Evolutionary conservation across 2,888 invertebrate species (phyloP).

Genomic region (Drosophila infuscata): DNA sequence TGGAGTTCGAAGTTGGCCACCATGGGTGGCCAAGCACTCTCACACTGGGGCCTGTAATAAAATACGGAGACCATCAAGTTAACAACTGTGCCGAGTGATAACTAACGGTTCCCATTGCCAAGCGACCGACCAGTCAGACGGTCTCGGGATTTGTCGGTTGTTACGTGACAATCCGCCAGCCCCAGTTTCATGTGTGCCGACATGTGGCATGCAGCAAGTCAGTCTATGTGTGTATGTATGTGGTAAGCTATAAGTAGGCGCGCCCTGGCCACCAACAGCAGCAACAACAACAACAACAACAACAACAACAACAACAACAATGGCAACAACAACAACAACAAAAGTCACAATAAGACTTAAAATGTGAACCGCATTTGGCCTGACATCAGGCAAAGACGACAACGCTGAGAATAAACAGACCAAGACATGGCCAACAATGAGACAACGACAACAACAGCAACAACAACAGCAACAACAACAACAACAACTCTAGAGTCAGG

Average conservation of each 20-base stretch:
- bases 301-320: constrained; percentile 19
- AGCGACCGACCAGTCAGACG: background rate
- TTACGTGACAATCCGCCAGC: constrained; percentile 49
- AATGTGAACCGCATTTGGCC: constrained; percentile 47
- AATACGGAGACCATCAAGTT: constrained; percentile 40
- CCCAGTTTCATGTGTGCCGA: constrained; percentile 56
- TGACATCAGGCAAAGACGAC: constrained; percentile 32
- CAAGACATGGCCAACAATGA: constrained; percentile 48
- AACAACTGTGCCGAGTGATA: constrained; percentile 49
- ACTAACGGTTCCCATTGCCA: constrained; percentile 47
- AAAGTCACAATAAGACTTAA: constrained; percentile 47
- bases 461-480: constrained; percentile 1
- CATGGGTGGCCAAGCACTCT: constrained; percentile 44
- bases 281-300: constrained; percentile 20
- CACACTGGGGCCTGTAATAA: constrained; percentile 39
- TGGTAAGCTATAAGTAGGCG: constrained; percentile 39
- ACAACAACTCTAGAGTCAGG: constrained; percentile 1
- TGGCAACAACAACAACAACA: constrained; percentile 16
- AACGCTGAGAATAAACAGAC: constrained; percentile 35
- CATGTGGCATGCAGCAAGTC: constrained; percentile 37
- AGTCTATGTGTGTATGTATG: constrained; percentile 1
- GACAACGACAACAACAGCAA: constrained; percentile 20
- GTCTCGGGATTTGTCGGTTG: constrained; percentile 35
- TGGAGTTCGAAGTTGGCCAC: constrained; percentile 9
- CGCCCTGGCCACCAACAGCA: constrained; percentile 35